Evolutionary conservation across 2,888 invertebrate species (phyloP), one percentile per base, ranked within the genome.

Genomic region (Tachina grossa): DNA sequence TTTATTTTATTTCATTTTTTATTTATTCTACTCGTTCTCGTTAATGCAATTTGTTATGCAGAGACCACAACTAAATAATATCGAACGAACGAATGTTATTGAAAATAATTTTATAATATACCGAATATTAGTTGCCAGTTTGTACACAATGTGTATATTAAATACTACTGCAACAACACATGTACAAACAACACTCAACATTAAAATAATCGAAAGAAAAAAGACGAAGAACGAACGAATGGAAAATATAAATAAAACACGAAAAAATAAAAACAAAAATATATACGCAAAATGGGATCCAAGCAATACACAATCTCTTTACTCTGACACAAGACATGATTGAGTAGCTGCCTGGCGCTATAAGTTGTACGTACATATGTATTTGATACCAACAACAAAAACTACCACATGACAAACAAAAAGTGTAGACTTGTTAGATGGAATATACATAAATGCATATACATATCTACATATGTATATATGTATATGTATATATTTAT

Each of bases 281-380:
- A 49, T 39, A 19, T 79, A 78, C 77, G 77, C 83, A 83, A 83
- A 83, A 79, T 85, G 85, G 81, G 74, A 85, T 76, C 72, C 65
- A 83, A 79, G 69, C 76, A 85, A 83, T 51, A 72, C 51, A 79
- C 69, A 61, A 59, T 71, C 61, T 61, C 68, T 6, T 68, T 69
- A 53, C 84, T 68, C 78, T 49, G 76, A 84, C 61, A 16, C n/a
- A n/a, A n/a, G n/a, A n/a, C n/a, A n/a, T n/a, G 41, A 31, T 31
- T 69, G 55, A 57, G 39, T 75, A 31, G 59, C 19, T 78, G 68
- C 2, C 68, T 74, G 13, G 68, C n/a, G 59, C 31, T 66, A 76
- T 57, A 31, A 13, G 53, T 53, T 16, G 9, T 53, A 53, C 16
- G 53, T 53, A 53, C 2, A 16, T 51, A 39, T 9, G 31, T 47